Conservation (phyloP, 2,888 invertebrate genomes). For the Dimorphilus gyrociliatus region DNA sequence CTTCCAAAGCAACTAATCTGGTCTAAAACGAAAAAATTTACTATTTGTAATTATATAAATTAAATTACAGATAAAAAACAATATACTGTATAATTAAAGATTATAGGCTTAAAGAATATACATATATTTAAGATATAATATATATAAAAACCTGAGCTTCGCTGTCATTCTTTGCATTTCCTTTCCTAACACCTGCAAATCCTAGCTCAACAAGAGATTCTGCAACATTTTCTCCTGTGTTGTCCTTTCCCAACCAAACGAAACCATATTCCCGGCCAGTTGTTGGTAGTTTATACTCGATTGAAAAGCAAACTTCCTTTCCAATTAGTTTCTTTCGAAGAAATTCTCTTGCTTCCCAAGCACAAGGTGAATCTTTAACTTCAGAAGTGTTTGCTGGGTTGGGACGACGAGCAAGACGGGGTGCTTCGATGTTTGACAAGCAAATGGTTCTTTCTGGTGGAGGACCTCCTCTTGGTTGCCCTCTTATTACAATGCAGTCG, state of each 20-base stretch:
- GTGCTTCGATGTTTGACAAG: conserved; percentile 76
- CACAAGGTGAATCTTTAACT: conserved; percentile 59
- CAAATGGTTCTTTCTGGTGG: conserved; percentile 79
- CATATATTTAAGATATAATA: neutral
- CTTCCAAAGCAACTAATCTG: conserved; percentile 68
- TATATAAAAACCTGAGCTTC: too few relatives aligned
- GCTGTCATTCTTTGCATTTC: too few relatives aligned
- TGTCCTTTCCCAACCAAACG: conserved; percentile 67
- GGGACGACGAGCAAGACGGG: conserved; percentile 66
- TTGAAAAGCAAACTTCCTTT: conserved; percentile 69
- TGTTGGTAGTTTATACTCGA: conserved; percentile 56
- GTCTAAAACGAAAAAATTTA: too few relatives aligned
- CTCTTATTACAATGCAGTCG: conserved; percentile 80
- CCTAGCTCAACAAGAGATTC: conserved; percentile 78
- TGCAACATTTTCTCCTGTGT: conserved; percentile 66
- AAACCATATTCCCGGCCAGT: conserved; percentile 70
- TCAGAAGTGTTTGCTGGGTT: too few relatives aligned
- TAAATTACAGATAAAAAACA: too few relatives aligned
- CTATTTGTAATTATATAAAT: too few relatives aligned
- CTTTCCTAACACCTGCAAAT: conserved; percentile 53
- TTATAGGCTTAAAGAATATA: neutral
- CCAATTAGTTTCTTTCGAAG: conserved; percentile 83
- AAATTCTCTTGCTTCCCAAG: conserved; percentile 95
- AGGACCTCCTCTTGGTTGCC: conserved; percentile 55
- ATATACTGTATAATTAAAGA: neutral